Percentiles rank a stretch among this genome's conserved stretches.
Evolutionary conservation across 2,797 vertebrate genomes (phyloP).

Genomic region (Pangasius sanitwongsei): DNA sequence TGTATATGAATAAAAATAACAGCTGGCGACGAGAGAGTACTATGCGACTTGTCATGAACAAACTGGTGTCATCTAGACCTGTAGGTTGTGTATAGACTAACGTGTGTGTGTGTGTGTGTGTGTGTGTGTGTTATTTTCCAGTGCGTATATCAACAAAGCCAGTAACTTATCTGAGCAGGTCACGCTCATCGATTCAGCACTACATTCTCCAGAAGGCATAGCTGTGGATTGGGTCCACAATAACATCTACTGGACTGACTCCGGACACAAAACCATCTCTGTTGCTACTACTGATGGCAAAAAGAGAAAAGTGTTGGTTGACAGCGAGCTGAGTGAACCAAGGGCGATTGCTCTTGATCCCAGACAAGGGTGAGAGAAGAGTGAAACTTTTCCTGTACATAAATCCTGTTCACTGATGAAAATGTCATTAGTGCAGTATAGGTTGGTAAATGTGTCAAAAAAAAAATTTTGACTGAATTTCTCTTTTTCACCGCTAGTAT

Average conservation of each 20-base stretch:
- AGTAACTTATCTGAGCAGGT: conserved; percentile 86
- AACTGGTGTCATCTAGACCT: conserved; percentile 32
- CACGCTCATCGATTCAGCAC: conserved; percentile 85
- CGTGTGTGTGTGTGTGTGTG: conserved; percentile 13
- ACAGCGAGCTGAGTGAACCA: conserved; percentile 87
- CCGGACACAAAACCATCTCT: conserved; percentile 93
- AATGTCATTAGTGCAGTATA: not conserved
- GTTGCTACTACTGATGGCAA: conserved; percentile 89
- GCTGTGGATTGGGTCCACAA: conserved; percentile 98
- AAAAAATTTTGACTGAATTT: not conserved
- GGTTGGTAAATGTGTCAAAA: not conserved
- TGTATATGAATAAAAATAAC: conserved; percentile 20
- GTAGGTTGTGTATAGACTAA: conserved; percentile 1
- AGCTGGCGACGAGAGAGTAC: conserved; percentile 17
- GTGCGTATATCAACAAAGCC: conserved; percentile 94
- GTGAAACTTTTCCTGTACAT: not conserved
- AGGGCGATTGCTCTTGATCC: conserved; percentile 95
- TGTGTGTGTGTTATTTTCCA: conserved; percentile 57
- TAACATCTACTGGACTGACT: conserved; percentile 99
- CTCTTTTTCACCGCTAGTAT: not conserved
- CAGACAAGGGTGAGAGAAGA: conserved; percentile 82
- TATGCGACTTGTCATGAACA: conserved; percentile 36
- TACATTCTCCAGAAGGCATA: conserved; percentile 92
- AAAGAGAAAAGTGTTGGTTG: conserved; percentile 89
- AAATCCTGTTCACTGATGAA: not conserved